These are phyloP conservation scores for Oceanites oceanicus DNA, from an alignment of 2,113 vertebrate species.

Conservation along the genomic window DNA sequence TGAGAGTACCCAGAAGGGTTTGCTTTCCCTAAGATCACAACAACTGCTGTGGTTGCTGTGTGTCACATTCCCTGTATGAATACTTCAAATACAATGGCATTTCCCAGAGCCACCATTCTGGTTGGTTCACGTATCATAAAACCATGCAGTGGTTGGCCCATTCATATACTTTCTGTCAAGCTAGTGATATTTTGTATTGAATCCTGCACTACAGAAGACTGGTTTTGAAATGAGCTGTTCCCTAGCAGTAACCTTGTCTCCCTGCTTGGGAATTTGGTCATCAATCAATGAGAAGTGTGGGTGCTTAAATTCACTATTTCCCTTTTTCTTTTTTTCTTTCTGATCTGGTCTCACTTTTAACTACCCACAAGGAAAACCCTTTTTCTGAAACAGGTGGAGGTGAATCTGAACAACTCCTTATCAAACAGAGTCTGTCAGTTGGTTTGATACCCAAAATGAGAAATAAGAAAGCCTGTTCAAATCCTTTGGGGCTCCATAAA, in stretches of 20 bases:
- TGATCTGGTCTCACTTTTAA: not conserved
- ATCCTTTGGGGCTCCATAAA: not conserved
- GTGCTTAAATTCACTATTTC: not conserved
- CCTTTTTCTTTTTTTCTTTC: not conserved
- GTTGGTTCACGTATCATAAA: not conserved
- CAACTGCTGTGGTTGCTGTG: not conserved
- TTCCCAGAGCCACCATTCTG: not conserved
- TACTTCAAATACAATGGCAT: not conserved
- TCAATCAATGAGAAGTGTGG: not conserved
- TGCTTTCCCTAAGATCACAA: not conserved
- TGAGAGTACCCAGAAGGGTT: not conserved
- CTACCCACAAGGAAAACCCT: not conserved
- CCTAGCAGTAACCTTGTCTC: not conserved
- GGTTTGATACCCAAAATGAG: not conserved
- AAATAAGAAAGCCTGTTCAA: not conserved
- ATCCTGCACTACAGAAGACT: not conserved
- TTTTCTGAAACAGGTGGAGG: not conserved
- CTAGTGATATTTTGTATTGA: not conserved
- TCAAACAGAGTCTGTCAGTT: not conserved
- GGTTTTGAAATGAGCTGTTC: not conserved
- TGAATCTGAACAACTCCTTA: not conserved
- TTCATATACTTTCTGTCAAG: not conserved
- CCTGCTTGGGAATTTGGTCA: not conserved
- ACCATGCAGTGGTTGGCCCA: not conserved
- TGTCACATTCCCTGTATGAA: not conserved